Evolutionary conservation across 2,113 vertebrate genomes (phyloP).

Genomic region (Carollia perspicillata): DNA sequence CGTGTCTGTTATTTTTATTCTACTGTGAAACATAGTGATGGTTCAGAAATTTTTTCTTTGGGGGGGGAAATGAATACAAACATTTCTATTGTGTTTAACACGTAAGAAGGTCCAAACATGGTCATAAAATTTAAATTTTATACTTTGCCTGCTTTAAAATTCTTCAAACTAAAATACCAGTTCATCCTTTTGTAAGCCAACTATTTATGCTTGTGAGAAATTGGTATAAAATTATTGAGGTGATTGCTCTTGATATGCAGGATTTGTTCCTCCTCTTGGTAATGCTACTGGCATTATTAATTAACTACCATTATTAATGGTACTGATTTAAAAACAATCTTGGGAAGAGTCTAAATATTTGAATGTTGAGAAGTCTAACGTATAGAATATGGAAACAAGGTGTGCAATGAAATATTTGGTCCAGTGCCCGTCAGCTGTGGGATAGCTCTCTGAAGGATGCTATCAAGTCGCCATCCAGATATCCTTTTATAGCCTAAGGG

Average conservation of each 20-base stretch:
- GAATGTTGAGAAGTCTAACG: background rate
- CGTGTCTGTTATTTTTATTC: slow-evolving; percentile 78
- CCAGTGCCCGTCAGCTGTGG: background rate
- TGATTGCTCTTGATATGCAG: background rate
- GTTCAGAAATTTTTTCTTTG: slow-evolving; percentile 71
- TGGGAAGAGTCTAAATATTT: slow-evolving; percentile 27
- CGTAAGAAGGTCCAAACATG: slow-evolving; percentile 75
- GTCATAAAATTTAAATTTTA: slow-evolving; percentile 83
- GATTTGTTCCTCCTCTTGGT: slow-evolving; percentile 15
- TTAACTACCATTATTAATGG: background rate
- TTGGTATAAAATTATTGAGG: background rate
- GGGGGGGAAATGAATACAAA: slow-evolving; percentile 70
- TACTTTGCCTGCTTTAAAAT: slow-evolving; percentile 74
- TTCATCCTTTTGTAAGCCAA: background rate
- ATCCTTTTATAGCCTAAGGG: background rate
- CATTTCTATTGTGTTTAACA: slow-evolving; percentile 78
- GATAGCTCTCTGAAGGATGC: background rate
- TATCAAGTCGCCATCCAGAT: background rate
- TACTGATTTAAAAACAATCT: background rate
- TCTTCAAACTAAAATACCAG: slow-evolving; percentile 38
- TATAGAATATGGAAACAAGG: background rate
- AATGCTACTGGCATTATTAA: background rate
- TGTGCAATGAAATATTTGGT: background rate
- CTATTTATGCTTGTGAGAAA: background rate
- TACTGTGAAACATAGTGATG: slow-evolving; percentile 74